phyloP scores from a whole-genome alignment of 2,113 vertebrate genomes.

The Lampris megalopsis region DNA sequence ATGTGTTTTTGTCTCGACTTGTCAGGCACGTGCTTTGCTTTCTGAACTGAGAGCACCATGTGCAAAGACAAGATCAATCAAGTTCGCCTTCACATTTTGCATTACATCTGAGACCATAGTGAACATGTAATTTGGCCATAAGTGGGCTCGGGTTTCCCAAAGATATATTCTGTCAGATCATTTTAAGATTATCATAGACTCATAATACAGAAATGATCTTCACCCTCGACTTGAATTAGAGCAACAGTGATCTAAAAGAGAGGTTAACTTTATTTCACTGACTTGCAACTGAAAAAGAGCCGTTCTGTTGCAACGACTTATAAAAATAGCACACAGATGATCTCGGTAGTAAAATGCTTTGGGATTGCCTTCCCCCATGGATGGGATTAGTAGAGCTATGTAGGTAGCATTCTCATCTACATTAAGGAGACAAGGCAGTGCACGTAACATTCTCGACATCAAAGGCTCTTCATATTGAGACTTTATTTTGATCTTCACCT shows the following conservation, averaged over 20 bases:
- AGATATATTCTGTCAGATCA: background rate
- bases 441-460: conserved; percentile 66
- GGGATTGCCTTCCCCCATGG: conserved; percentile 35
- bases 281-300: conserved; percentile 25
- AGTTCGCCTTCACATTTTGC: conserved; percentile 23
- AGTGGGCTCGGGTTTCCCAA: background rate
- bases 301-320: conserved; percentile 28
- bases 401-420: conserved; percentile 73
- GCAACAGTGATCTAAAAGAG: conserved; percentile 1
- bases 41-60: conserved; percentile 15
- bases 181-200: conserved; percentile 37
- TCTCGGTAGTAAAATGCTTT: conserved; percentile 22
- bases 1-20: conserved; percentile 10
- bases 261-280: conserved; percentile 40
- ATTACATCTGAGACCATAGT: conserved; percentile 34
- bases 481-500: conserved; percentile 41
- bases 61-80: background rate
- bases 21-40: conserved; percentile 9
- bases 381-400: conserved; percentile 38
- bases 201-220: conserved; percentile 18
- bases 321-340: conserved; percentile 26
- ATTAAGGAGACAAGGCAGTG: conserved; percentile 60
- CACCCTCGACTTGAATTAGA: conserved; percentile 28
- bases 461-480: conserved; percentile 61
- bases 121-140: conserved; percentile 30